These are phyloP conservation scores for Neofelis nebulosa DNA, from an alignment of 2,113 vertebrate species.

Conservation along the genomic window DNA sequence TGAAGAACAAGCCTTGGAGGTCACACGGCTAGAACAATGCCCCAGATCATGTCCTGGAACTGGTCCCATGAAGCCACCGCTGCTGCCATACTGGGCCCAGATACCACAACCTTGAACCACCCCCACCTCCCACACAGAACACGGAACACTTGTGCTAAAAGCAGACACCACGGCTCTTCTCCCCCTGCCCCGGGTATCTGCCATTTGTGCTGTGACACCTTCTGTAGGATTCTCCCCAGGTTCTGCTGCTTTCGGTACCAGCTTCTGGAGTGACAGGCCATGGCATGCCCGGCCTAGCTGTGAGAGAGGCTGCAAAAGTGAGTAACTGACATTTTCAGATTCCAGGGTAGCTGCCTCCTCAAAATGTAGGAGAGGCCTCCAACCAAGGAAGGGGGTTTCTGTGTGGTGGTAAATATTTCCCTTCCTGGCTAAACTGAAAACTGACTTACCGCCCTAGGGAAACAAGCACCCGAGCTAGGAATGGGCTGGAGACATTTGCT, in stretches of 20 bases:
- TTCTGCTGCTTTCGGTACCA: no score
- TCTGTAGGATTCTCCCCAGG: not conserved
- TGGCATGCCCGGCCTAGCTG: not conserved
- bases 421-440: not conserved
- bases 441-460: no score
- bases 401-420: not conserved
- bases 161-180: not conserved
- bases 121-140: not conserved
- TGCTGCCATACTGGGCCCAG: fast-evolving
- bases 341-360: not conserved
- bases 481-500: not conserved
- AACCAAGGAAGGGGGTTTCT: fast-evolving
- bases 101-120: not conserved
- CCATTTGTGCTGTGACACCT: not conserved
- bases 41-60: not conserved
- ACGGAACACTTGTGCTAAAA: not conserved
- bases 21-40: not conserved
- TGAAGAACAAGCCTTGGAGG: not conserved
- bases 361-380: not conserved
- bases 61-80: not conserved
- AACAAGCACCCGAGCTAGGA: not conserved
- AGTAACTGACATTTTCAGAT: not conserved
- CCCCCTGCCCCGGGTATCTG: fast-evolving
- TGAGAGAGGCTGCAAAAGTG: not conserved
- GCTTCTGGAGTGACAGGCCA: fast-evolving